Evolutionary conservation across 2,797 vertebrate genomes (phyloP), one percentile per base, ranked within the genome.

Genomic region (Aulostomus chinensis): DNA sequence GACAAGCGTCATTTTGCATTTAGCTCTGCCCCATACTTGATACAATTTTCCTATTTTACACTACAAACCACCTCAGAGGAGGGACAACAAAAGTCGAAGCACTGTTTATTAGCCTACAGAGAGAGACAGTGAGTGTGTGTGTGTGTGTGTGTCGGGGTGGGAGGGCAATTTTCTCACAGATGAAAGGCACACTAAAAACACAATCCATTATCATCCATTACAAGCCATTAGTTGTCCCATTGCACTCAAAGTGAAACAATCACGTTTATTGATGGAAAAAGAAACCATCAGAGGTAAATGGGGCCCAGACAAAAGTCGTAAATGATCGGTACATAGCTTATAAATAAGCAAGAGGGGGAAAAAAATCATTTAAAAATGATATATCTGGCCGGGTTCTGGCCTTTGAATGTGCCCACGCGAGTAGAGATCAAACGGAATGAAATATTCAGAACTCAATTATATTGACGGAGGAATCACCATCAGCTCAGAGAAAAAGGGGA

Each of bases 181-280:
- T 85, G 74, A 87, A 85, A 82, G 73, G 56, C 51, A 60, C 43
- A 47, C 71, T 80, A 62, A 81, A 78, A 76, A 78, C 66, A 79
- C 68, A 55, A 78, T 74, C 79, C 80, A 88, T 88, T 87, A 85
- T 42, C 63, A 55, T 84, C 87, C 85, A 89, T 88, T 86, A 88
- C 45, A 40, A 70, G 31, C 84, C 83, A 88, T 86, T 87, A 88
- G 80, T 72, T 67, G 52, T 18, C 57, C 69, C 46, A 49, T 55
- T 18, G 15, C 71, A 68, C 80, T 57, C 73, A 68, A 68, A 84
- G 76, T 83, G 84, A 79, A 83, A 79, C 84, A 78, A 72, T 79
- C 59, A 69, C 42, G 45, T 83, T 83, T 83, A 86, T 76, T 73
- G 84, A 86, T 77, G 67, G 58, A 72, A 80, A 80, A 72, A 79